These are phyloP conservation scores for Pogonus chalceus DNA, from an alignment of 1,140 invertebrate species.

Conservation along the genomic window DNA sequence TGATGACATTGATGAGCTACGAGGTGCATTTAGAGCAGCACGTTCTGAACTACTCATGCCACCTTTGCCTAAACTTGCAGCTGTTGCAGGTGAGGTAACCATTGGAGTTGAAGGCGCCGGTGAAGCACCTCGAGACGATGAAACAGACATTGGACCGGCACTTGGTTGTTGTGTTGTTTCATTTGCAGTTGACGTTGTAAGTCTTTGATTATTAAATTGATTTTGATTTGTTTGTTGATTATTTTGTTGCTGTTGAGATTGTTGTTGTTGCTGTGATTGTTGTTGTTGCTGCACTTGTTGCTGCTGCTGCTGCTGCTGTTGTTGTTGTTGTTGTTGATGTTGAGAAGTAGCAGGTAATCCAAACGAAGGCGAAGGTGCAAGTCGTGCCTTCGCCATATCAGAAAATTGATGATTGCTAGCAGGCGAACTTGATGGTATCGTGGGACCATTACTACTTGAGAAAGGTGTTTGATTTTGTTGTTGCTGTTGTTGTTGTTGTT, in stretches of 20 bases:
- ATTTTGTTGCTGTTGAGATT: constrained; percentile 29
- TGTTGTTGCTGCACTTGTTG: constrained; percentile 36
- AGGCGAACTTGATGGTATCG: constrained; percentile 41
- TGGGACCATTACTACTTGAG: constrained; percentile 35
- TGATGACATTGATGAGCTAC: constrained; percentile 47
- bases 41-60: constrained; percentile 31
- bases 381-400: constrained; percentile 39
- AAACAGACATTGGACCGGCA: constrained; percentile 34
- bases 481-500: constrained; percentile 33
- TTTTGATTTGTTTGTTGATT: too few species aligned
- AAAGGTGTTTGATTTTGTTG: constrained; percentile 42
- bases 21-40: constrained; percentile 38
- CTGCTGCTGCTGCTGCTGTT: constrained; percentile 33
- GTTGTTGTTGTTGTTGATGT: constrained; percentile 24
- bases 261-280: constrained; percentile 32
- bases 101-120: constrained; percentile 44
- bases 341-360: constrained; percentile 24
- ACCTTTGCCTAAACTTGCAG: constrained; percentile 19
- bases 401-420: constrained; percentile 34
- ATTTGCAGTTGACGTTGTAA: constrained; percentile 24
- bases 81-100: constrained; percentile 33
- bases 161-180: constrained; percentile 21
- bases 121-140: constrained; percentile 41
- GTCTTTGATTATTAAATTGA: too few species aligned
- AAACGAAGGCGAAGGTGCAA: constrained; percentile 36